A percentile compares a stretch with the other conserved stretches of the same genome.
Evolutionary conservation across 1,140 invertebrate genomes (phyloP).

Genomic region (Lepidurus couesii): DNA sequence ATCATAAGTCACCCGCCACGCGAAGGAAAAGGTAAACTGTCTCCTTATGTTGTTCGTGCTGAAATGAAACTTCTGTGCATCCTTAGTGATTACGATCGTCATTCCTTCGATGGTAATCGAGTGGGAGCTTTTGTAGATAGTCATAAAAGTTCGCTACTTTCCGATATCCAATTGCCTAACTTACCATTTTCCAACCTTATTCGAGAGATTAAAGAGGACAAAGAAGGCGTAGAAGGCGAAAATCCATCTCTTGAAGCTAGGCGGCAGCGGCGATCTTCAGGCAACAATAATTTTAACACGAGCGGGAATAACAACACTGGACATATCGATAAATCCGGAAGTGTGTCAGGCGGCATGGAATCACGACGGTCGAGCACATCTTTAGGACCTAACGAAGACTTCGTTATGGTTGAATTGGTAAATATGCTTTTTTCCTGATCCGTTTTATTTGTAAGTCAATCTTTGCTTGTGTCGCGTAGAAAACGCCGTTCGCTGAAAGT

Average conservation of each 20-base stretch:
- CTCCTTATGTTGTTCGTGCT: neutral
- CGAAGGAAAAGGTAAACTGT: conserved; percentile 12
- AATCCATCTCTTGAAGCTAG: conserved; percentile 25
- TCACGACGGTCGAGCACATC: conserved; percentile 50
- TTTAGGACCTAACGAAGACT: conserved; percentile 58
- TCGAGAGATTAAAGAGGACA: conserved; percentile 27
- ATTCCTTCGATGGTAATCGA: conserved; percentile 58
- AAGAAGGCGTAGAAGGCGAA: neutral
- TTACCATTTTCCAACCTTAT: conserved; percentile 45
- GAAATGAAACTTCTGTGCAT: neutral
- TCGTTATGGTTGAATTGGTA: conserved; percentile 69
- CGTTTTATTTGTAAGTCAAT: conserved; percentile 37
- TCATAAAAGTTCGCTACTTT: conserved; percentile 49
- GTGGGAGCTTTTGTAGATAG: conserved; percentile 63
- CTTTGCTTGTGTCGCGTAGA: conserved; percentile 43
- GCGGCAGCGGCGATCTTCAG: conserved; percentile 27
- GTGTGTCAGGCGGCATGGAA: conserved; percentile 41
- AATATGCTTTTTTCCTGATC: conserved; percentile 36
- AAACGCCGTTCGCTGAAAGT: conserved; percentile 53
- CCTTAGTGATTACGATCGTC: conserved; percentile 52
- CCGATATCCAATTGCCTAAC: conserved; percentile 62
- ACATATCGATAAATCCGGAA: conserved; percentile 37
- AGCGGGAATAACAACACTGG: conserved; percentile 31
- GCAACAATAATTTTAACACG: conserved; percentile 30
- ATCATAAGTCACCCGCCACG: neutral